Evolutionary conservation across 92 coral and sea anemone species (phyloP).

Genomic region (Muricea muricata): DNA sequence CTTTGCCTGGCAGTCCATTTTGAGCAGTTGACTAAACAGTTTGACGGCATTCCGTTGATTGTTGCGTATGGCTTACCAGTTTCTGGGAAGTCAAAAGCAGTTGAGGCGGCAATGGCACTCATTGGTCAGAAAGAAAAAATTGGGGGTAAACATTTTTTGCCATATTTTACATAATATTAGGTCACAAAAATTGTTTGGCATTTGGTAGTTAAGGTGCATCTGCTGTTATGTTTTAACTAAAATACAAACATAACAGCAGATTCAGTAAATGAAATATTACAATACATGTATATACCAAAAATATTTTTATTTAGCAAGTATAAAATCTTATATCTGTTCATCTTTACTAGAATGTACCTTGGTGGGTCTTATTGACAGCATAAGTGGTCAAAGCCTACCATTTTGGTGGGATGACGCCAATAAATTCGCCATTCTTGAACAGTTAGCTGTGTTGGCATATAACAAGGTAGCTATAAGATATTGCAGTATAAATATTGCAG

Average conservation of each 20-base stretch:
- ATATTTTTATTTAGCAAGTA: not conserved
- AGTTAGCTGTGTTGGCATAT: not conserved
- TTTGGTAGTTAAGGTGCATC: no score
- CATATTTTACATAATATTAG: not conserved
- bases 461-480: not conserved
- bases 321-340: no score
- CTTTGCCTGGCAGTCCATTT: conserved; percentile 45
- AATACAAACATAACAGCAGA: not conserved
- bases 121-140: conserved; percentile 20
- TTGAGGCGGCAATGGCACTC: conserved; percentile 43
- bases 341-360: conserved; percentile 49
- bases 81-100: conserved; percentile 44
- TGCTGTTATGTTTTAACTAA: no score
- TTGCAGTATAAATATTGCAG: not conserved
- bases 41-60: conserved; percentile 38
- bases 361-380: conserved; percentile 10
- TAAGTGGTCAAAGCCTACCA: conserved; percentile 29
- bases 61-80: conserved; percentile 53
- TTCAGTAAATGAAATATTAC: not conserved
- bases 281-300: not conserved
- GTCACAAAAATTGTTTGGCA: not conserved
- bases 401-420: conserved; percentile 50
- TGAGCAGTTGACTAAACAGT: conserved; percentile 21
- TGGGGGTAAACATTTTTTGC: conserved; percentile 34
- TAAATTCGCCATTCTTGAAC: conserved; percentile 15